Conservation (phyloP, 2,888 invertebrate species). For the Stenotaenia linearis region DNA sequence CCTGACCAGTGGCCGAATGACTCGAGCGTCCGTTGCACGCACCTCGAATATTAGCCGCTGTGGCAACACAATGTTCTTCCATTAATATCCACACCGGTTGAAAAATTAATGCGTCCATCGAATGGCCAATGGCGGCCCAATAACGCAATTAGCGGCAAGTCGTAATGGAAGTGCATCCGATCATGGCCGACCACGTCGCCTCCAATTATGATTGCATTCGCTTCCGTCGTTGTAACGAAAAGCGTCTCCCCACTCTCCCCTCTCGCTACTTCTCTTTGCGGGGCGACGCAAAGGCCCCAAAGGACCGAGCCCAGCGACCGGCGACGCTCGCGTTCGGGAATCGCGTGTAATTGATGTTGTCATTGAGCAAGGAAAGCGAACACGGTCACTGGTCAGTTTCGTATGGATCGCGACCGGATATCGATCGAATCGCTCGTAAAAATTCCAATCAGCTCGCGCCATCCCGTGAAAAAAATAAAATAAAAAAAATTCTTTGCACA, state of each 20-base stretch:
- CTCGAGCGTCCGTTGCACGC: background rate
- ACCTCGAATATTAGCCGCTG: background rate
- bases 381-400: background rate
- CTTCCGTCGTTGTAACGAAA: background rate
- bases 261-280: background rate
- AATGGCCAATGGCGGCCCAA: slow-evolving; percentile 28
- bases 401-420: background rate
- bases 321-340: background rate
- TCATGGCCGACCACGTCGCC: slow-evolving; percentile 26
- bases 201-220: slow-evolving; percentile 27
- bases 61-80: background rate
- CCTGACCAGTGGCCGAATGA: background rate
- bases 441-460: background rate
- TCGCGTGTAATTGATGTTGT: background rate
- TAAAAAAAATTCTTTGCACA: background rate
- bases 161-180: slow-evolving; percentile 29
- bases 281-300: background rate
- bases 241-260: background rate
- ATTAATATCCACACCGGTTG: slow-evolving; percentile 3
- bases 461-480: background rate
- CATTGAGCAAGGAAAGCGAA: background rate
- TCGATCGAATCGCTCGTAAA: background rate
- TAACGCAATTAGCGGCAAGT: slow-evolving; percentile 28
- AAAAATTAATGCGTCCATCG: slow-evolving; percentile 29
- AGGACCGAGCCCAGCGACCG: background rate